Conservation (phyloP, 2,113 vertebrate genomes). For the Clarias magur region DNA sequence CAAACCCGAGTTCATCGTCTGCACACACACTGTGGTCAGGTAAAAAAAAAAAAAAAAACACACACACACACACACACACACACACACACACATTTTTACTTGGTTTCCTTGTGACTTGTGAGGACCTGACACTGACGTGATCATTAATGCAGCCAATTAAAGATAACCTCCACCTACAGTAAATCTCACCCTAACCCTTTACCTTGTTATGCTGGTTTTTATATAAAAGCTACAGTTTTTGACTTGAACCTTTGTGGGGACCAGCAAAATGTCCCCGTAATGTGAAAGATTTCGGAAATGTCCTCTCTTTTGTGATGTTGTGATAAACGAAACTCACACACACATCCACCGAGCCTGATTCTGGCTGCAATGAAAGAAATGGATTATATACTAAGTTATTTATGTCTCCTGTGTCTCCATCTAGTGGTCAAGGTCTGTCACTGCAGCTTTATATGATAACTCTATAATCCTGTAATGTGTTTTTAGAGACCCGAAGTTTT, state of each 20-base stretch:
- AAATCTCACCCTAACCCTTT: no score
- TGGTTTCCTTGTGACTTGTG: no score
- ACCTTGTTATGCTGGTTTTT: no score
- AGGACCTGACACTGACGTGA: no score
- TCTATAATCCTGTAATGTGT: background rate
- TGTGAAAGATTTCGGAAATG: no score
- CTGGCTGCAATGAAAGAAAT: background rate
- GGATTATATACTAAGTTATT: background rate
- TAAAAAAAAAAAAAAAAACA: slow-evolving; percentile 53
- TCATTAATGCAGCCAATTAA: no score
- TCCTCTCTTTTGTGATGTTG: no score
- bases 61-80: slow-evolving; percentile 25
- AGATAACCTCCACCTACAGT: no score
- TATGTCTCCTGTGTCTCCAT: background rate
- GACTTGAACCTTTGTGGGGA: no score
- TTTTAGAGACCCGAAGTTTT: background rate
- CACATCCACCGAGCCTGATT: background rate
- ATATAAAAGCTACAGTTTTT: no score
- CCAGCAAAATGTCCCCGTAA: no score
- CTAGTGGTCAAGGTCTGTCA: slow-evolving; percentile 24
- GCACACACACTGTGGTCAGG: slow-evolving; percentile 85
- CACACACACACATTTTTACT: background rate
- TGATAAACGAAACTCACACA: background rate
- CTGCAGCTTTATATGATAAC: background rate
- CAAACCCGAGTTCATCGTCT: slow-evolving; percentile 86